Base-by-base conservation (phyloP, 1,140 invertebrate species). In the Zaprionus taronus region DNA sequence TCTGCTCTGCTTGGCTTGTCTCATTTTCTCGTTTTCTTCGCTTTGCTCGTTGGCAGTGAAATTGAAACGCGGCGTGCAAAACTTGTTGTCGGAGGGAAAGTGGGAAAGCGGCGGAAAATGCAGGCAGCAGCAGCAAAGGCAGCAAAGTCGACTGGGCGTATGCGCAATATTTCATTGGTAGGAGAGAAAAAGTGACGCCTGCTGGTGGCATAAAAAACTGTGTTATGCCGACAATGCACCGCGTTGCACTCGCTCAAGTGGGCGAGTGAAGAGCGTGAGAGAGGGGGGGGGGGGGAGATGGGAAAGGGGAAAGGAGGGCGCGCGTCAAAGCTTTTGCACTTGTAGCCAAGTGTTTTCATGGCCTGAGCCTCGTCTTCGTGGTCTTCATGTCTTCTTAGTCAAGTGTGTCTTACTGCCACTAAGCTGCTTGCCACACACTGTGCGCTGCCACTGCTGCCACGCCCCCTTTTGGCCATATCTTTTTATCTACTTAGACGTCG, bases 141-240 rank as follows among this genome's bases (percentile, higher is more conserved):
- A 51, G 38, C 38, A 5, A n/a, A 62, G 72, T 69, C 71, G 79
- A 62, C 77, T 34, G 63, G 78, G 83, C 81, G 80, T 87, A 89
- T 87, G 83, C 74, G 83, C 79, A 87, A 83, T 87, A 81, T 83
- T 69, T 83, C 70, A 77, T 67, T 36, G 67, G 53, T 31, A 57
- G 56, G 31, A 58, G 63, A 22, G 64, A 9, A 57, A 57, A 57
- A 57, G 55, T 67, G 65, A 55, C 65, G 65, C 55, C 63, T 65
- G 51, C 38, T 55, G 63, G 51, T n/a, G 47, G 41, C 17, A 31
- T 34, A 34, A 17, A 24, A 22, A 87, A 89, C 78, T 90, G 84
- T 87, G 84, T 76, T 89, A 87, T 77, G 81, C 81, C 84, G 81
- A 87, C 84, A 90, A 84, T 84, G 85, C 85, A 84, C 78, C 76